Conservation (phyloP, 2,888 invertebrate species). For the Eudiplozoon nipponicum region DNA sequence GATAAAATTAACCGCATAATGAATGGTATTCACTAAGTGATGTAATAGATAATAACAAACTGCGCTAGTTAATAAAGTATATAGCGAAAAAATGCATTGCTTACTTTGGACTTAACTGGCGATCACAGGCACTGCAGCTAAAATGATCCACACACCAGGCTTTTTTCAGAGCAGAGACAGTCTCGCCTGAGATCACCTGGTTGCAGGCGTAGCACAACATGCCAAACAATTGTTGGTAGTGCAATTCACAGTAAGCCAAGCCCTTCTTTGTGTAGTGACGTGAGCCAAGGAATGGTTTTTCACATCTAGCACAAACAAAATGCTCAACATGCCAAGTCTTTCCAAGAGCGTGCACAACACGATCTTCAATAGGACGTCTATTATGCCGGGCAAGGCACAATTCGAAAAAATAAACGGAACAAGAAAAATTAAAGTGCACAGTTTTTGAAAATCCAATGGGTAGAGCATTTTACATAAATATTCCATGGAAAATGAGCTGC, state of each 20-base stretch:
- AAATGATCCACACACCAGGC: conserved; percentile 98
- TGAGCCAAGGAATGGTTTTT: conserved; percentile 91
- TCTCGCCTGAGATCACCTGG: conserved; percentile 44
- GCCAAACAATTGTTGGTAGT: conserved; percentile 71
- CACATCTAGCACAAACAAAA: conserved; percentile 95
- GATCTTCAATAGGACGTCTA: conserved; percentile 80
- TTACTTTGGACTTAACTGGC: conserved; percentile 50
- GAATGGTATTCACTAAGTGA: too few species aligned
- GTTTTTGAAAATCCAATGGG: too few species aligned
- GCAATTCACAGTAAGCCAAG: conserved; percentile 84
- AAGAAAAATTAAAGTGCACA: too few species aligned
- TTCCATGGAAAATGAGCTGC: too few species aligned
- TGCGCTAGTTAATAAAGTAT: too few species aligned
- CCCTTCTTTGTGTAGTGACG: conserved; percentile 89
- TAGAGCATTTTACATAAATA: too few species aligned
- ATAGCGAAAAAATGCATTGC: too few species aligned
- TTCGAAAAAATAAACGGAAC: too few species aligned
- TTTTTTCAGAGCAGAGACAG: conserved; percentile 39
- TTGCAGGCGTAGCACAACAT: conserved; percentile 94
- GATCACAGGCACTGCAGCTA: conserved; percentile 77
- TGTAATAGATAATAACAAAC: too few species aligned
- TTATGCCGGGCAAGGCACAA: too few species aligned
- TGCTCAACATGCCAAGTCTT: conserved; percentile 98
- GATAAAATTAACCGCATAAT: too few species aligned
- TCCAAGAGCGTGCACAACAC: conserved; percentile 82